Percentiles rank a stretch among this genome's conserved stretches.
phyloP scores from a whole-genome alignment of 2,113 vertebrate genomes.

The Bujurquina vittata region DNA sequence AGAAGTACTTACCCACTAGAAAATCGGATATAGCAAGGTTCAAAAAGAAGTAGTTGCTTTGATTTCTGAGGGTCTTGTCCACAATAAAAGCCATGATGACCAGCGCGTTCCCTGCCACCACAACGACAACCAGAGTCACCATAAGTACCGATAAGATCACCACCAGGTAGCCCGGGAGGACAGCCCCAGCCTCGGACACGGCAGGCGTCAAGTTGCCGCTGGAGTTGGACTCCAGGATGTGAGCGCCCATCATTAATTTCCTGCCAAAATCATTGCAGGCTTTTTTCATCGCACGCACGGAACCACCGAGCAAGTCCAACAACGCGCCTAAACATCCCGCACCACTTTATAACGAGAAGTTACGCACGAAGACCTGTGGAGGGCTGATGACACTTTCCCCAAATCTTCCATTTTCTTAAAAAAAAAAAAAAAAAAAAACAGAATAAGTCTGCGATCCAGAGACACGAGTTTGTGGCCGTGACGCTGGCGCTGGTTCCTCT shows the following conservation, averaged over 20 bases:
- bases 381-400: background rate
- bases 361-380: conserved; percentile 19
- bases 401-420: conserved; percentile 47
- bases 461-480: background rate
- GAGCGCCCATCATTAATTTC: conserved; percentile 63
- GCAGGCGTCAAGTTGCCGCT: conserved; percentile 73
- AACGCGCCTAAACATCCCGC: conserved; percentile 17
- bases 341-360: conserved; percentile 42
- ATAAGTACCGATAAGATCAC: conserved; percentile 84
- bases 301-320: conserved; percentile 24
- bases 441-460: background rate
- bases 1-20: conserved; percentile 87
- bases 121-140: conserved; percentile 83
- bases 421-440: too few relatives aligned
- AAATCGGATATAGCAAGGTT: conserved; percentile 95
- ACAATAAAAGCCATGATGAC: conserved; percentile 89
- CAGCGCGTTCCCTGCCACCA: conserved; percentile 86
- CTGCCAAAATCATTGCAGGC: conserved; percentile 33
- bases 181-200: conserved; percentile 44
- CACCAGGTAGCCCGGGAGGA: conserved; percentile 65
- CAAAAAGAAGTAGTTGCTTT: conserved; percentile 90
- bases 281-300: conserved; percentile 23
- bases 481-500: background rate
- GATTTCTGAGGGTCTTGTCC: conserved; percentile 89
- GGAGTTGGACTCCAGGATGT: conserved; percentile 74